These are phyloP conservation scores for Phaenicophaeus curvirostris DNA, from an alignment of 2,797 vertebrate genomes.

Conservation along the genomic window DNA sequence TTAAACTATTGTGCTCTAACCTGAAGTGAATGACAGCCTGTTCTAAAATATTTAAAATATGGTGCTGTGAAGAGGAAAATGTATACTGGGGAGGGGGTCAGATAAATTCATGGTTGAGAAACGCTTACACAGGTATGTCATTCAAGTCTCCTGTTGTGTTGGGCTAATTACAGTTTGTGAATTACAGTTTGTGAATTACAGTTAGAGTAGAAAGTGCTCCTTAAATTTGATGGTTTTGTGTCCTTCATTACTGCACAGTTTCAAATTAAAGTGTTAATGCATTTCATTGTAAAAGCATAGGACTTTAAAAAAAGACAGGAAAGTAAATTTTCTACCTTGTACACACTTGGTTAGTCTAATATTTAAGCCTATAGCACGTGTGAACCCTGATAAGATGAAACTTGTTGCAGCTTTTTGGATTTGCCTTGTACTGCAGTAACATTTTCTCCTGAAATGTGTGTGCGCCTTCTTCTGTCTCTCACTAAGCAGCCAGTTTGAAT, in stretches of 20 bases:
- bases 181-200: not conserved
- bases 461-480: slow-evolving; percentile 56
- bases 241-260: not conserved
- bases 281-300: slow-evolving; percentile 31
- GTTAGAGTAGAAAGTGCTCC: not conserved
- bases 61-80: not conserved
- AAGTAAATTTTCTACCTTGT: not conserved
- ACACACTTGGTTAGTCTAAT: not conserved
- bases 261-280: not conserved
- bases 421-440: slow-evolving; percentile 36
- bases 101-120: not conserved
- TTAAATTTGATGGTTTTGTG: not conserved
- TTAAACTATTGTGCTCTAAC: not conserved
- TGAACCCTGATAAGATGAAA: slow-evolving; percentile 55
- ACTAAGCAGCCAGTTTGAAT: slow-evolving; percentile 29
- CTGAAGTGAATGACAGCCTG: not conserved
- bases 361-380: not conserved
- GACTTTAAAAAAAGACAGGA: slow-evolving; percentile 18
- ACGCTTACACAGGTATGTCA: not conserved
- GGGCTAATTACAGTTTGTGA: not conserved
- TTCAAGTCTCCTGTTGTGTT: not conserved
- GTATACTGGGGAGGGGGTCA: not conserved
- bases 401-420: slow-evolving; percentile 52
- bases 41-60: not conserved
- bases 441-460: slow-evolving; percentile 34